phyloP scores from a whole-genome alignment of 2,888 invertebrate species.

The Luperina testacea region DNA sequence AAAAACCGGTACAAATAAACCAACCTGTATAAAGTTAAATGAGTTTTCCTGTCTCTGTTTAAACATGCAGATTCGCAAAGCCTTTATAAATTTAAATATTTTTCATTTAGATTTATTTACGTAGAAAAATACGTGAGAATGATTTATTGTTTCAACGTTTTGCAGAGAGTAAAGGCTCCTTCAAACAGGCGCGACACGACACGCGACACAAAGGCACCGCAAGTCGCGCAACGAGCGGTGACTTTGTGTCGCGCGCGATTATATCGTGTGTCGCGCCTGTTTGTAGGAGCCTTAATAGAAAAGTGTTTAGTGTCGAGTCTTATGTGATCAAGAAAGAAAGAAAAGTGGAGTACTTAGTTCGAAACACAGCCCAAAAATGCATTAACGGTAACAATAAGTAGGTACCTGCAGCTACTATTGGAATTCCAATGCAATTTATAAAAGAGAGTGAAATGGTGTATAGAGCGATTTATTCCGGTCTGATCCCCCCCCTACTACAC shows the following conservation, averaged over 20 bases:
- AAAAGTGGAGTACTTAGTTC: neutral
- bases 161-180: too few relatives aligned
- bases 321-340: neutral
- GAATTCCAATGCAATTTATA: constrained; percentile 1
- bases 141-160: neutral
- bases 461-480: neutral
- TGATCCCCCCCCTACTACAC: too few relatives aligned
- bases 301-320: neutral
- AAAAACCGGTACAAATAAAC: too few relatives aligned
- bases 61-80: constrained; percentile 8
- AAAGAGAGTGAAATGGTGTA: neutral
- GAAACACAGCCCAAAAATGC: neutral
- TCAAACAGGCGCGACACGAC: too few relatives aligned
- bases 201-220: too few relatives aligned
- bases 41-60: constrained; percentile 19
- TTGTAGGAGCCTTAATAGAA: neutral
- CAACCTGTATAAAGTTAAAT: constrained; percentile 21
- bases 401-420: neutral
- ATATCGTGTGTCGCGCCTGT: too few relatives aligned
- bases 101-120: neutral
- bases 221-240: too few relatives aligned
- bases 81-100: constrained; percentile 19
- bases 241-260: too few relatives aligned
- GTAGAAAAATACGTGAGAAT: constrained; percentile 9
- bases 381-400: constrained; percentile 10